Percentiles rank a stretch among this genome's conserved stretches.
Conservation (phyloP, 1,140 invertebrate species). For the Ruditapes philippinarum region DNA sequence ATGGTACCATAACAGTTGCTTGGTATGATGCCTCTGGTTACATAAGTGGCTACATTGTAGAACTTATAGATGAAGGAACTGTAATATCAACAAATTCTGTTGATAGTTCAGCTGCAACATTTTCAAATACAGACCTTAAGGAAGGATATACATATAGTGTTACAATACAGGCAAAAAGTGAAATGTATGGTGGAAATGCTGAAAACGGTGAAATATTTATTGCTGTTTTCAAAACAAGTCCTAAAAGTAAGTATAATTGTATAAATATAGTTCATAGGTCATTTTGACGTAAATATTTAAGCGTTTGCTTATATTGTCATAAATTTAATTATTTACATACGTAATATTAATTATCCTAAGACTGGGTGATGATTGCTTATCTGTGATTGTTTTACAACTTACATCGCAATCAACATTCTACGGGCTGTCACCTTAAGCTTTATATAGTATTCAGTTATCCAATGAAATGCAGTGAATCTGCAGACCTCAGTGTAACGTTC, state of each 20-base stretch:
- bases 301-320: too few species aligned
- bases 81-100: background rate
- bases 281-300: too few species aligned
- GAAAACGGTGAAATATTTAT: background rate
- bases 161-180: background rate
- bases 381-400: too few species aligned
- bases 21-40: background rate
- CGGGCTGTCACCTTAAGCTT: too few species aligned
- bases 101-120: background rate
- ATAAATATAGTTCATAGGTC: too few species aligned
- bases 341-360: too few species aligned
- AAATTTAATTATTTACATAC: too few species aligned
- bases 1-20: background rate
- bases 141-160: conserved; percentile 6
- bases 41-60: background rate
- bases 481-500: too few species aligned
- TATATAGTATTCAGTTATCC: too few species aligned
- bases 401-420: too few species aligned
- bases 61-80: background rate
- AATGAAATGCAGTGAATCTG: too few species aligned
- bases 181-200: background rate
- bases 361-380: too few species aligned
- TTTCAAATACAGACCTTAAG: background rate
- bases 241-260: background rate
- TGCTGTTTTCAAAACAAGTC: background rate